Percentiles rank a stretch among this genome's conserved stretches.
Conservation (phyloP, 2,888 invertebrate species). For the Sphaerophoria rueppellii region DNA sequence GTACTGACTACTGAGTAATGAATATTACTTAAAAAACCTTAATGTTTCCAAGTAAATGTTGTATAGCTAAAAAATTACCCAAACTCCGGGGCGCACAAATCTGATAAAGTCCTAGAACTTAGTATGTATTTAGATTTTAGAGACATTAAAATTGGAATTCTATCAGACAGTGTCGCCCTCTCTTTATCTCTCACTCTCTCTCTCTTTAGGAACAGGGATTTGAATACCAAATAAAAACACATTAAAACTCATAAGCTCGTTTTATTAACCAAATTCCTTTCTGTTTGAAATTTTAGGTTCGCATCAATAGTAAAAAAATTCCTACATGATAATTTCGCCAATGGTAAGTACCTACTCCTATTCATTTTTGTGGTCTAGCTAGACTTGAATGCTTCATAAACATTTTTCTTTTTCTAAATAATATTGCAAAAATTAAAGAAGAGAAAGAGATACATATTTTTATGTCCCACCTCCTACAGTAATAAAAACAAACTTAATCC, state of each 20-base stretch:
- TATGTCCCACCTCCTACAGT: constrained; percentile 58
- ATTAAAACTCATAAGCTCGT: background rate
- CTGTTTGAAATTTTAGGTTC: constrained; percentile 81
- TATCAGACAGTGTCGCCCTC: too few species aligned
- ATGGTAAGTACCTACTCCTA: constrained; percentile 78
- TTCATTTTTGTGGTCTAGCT: constrained; percentile 35
- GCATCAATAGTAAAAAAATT: constrained; percentile 81
- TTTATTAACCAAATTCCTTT: constrained; percentile 55
- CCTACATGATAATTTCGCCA: constrained; percentile 75
- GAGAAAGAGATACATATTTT: constrained; percentile 4
- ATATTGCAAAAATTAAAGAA: background rate
- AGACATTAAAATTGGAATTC: too few species aligned
- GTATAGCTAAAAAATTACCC: too few species aligned
- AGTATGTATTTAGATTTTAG: too few species aligned
- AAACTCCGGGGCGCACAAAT: too few species aligned
- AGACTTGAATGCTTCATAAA: background rate
- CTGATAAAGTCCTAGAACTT: too few species aligned
- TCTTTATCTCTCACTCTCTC: too few species aligned
- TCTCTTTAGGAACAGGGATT: background rate
- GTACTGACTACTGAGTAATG: too few species aligned
- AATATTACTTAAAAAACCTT: too few species aligned
- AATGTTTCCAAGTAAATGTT: too few species aligned
- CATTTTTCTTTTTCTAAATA: constrained; percentile 22
- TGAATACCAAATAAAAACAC: background rate
- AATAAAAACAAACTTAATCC: constrained; percentile 45